Evolutionary conservation across 2,113 vertebrate species (phyloP).

Genomic region (Epinephelus lanceolatus): DNA sequence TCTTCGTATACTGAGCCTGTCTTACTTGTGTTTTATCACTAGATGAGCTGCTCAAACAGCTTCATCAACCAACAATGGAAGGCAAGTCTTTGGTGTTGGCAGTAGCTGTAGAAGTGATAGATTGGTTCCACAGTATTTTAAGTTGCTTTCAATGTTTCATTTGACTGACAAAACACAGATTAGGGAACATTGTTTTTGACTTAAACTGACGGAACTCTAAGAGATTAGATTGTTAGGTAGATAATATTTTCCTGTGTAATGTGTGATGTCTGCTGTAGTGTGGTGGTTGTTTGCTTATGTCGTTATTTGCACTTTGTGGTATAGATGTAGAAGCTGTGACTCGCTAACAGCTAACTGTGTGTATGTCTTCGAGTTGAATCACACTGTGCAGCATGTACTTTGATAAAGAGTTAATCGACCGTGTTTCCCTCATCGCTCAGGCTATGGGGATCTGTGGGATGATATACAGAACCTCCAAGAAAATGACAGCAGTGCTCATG

Average conservation of each 20-base stretch:
- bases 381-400: not conserved
- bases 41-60: slow-evolving; percentile 54
- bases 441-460: slow-evolving; percentile 87
- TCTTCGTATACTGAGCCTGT: slow-evolving; percentile 12
- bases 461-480: slow-evolving; percentile 84
- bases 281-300: not conserved
- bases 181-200: not conserved
- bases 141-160: slow-evolving; percentile 31
- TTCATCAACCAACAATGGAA: slow-evolving; percentile 69
- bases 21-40: slow-evolving; percentile 47
- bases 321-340: slow-evolving; percentile 4
- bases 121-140: not conserved
- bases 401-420: slow-evolving; percentile 23
- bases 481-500: slow-evolving; percentile 59
- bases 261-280: slow-evolving; percentile 27
- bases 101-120: slow-evolving; percentile 28
- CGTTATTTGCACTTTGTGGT: slow-evolving; percentile 2
- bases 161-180: not conserved
- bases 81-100: slow-evolving; percentile 68
- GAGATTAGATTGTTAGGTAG: no score
- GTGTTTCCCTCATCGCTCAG: slow-evolving; percentile 79
- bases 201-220: not conserved
- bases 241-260: slow-evolving; percentile 4
- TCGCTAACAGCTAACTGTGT: not conserved
- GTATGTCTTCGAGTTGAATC: not conserved